Conservation (phyloP, 2,797 vertebrate species). For the Tenualosa thibaudeaui region DNA sequence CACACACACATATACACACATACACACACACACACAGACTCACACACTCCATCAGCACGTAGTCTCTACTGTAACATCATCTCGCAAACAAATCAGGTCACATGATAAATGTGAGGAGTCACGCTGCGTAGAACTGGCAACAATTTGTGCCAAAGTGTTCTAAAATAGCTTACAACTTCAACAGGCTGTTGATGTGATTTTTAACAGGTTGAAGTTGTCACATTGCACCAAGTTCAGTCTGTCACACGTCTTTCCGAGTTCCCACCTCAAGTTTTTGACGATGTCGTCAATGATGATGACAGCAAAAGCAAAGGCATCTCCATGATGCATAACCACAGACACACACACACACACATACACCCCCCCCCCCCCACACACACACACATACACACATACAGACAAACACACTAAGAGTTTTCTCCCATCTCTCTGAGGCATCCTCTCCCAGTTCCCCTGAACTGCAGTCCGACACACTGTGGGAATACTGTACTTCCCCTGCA, state of each 20-base stretch:
- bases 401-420: neutral
- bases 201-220: conserved; percentile 1
- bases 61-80: neutral
- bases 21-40: neutral
- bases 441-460: neutral
- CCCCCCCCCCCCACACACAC: neutral
- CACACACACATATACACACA: neutral
- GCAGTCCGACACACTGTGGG: neutral
- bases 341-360: neutral
- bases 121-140: neutral
- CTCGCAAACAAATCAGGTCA: neutral
- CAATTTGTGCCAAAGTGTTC: neutral
- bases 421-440: neutral
- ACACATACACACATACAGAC: neutral
- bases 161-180: conserved; percentile 7
- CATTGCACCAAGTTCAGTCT: neutral
- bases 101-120: neutral
- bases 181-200: conserved; percentile 10
- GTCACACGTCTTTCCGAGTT: neutral
- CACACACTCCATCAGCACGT: neutral
- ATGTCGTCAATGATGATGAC: neutral
- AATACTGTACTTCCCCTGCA: neutral
- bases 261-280: neutral
- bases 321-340: neutral
- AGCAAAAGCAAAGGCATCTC: neutral